Evolutionary conservation across 2,113 vertebrate genomes (phyloP), one percentile per base, ranked within the genome.

Genomic region (Xenopus laevis): DNA sequence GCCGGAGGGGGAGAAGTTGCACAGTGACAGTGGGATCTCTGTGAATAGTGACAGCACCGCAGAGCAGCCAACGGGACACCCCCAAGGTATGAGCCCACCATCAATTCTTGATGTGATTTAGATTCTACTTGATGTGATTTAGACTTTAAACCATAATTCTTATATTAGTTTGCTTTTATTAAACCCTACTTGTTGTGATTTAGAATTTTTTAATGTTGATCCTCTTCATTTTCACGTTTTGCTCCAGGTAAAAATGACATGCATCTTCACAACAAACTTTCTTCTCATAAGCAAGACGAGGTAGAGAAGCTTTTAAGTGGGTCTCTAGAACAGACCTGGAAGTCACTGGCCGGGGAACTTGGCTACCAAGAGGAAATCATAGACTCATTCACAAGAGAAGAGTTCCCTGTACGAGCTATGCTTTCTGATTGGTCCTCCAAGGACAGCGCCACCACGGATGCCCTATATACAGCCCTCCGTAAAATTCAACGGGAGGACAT

Each of bases 21-120:
- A 99, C 88, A 98, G 96, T 0, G 97, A 98, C 90, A 98, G 97
- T 0, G 97, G 96, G 79, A 98, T 98, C 90, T 99, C 96, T 0
- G 96, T 99, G 85, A 97, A 99, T 88, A 97, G 94, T 80, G 96
- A 99, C 89, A 98, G 96, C 84, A 77, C 93, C 95, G 69, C 95
- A 95, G 13, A 97, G 84, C 94, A 95, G 58, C 88, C 92, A 0
- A 86, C 89, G 71, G 81, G 84, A 0, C 89, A 88, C 78, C 88
- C 91, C 55, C 91, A 93, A 78, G 88, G 91, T 90, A 82, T 73
- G 85, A 40, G 5, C 33, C 33, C 71, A 0, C 3, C 33, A 40
- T 40, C 8, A 9, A 27, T 27, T 27, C 23, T 27, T 27, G n/a
- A n/a, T n/a, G n/a, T n/a, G n/a, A 27, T 27, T 1, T 27, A 27